These are phyloP conservation scores for Cyclopterus lumpus DNA, from an alignment of 2,797 vertebrate species.

Conservation along the genomic window DNA sequence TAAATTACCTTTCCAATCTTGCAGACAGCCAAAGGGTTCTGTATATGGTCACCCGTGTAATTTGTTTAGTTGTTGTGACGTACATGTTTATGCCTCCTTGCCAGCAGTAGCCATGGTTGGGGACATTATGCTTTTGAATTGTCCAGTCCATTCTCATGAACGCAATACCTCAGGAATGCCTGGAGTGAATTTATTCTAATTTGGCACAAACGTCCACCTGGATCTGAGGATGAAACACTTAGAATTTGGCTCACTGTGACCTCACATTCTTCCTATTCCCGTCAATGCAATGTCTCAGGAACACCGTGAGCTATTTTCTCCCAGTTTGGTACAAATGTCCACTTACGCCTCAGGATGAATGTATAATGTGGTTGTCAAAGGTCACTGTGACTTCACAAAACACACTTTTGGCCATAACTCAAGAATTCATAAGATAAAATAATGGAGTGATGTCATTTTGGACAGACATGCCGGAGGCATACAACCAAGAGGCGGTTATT, in stretches of 20 bases:
- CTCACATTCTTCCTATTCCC: not conserved
- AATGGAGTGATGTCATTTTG: not conserved
- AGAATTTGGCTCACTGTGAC: not conserved
- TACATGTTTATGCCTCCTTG: constrained; percentile 10
- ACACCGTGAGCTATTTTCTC: not conserved
- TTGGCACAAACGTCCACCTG: not conserved
- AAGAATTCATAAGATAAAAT: not conserved
- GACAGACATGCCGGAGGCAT: not conserved
- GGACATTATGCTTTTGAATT: not conserved
- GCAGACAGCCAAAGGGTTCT: constrained; percentile 52
- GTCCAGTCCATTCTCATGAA: not conserved
- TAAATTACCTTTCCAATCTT: constrained; percentile 60
- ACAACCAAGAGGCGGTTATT: not conserved
- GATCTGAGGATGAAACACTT: not conserved
- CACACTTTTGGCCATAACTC: not conserved
- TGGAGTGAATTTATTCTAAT: not conserved
- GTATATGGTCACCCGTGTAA: constrained; percentile 26
- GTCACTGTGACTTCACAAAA: not conserved
- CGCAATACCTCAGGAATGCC: not conserved
- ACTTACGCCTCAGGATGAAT: not conserved
- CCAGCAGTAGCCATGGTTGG: not conserved
- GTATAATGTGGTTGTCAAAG: not conserved
- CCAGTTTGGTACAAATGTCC: not conserved
- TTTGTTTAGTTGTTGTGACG: constrained; percentile 23
- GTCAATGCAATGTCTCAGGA: not conserved